Evolutionary conservation across 2,113 vertebrate species (phyloP).

Genomic region (Eupsittula cactorum): DNA sequence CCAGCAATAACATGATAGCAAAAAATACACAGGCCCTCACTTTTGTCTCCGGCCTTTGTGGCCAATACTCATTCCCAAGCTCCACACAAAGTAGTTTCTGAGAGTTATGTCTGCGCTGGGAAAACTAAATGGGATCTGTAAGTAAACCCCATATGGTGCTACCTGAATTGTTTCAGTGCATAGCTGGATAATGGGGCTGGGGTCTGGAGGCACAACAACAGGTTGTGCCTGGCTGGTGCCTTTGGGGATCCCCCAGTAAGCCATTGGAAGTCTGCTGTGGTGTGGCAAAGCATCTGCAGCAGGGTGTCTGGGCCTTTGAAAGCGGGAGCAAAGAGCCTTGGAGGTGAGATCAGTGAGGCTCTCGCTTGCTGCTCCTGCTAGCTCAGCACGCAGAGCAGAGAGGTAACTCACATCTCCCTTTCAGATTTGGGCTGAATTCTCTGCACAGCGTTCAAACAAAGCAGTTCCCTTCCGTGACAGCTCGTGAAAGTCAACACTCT

Average conservation of each 20-base stretch:
- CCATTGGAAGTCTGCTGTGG: neutral
- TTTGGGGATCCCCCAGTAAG: neutral
- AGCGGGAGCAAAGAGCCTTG: no score
- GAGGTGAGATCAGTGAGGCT: neutral
- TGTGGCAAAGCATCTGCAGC: no score
- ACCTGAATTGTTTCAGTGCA: neutral
- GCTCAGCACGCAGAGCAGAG: neutral
- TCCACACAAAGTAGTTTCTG: neutral
- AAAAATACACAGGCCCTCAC: neutral
- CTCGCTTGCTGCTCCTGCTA: neutral
- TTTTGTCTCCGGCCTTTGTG: neutral
- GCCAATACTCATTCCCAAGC: neutral
- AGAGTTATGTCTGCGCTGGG: neutral
- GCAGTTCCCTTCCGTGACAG: neutral
- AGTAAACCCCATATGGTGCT: neutral
- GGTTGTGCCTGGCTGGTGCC: neutral
- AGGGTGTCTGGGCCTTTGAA: rapidly evolving
- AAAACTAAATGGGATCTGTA: neutral
- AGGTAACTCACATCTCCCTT: neutral
- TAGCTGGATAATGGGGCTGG: neutral
- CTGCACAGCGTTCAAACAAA: neutral
- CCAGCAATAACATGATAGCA: neutral
- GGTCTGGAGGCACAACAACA: neutral
- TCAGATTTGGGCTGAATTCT: neutral
- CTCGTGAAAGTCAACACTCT: neutral